A percentile compares a stretch with the other conserved stretches of the same genome.
phyloP scores from a whole-genome alignment of 1,140 invertebrate species.

The Polypedilum vanderplanki region DNA sequence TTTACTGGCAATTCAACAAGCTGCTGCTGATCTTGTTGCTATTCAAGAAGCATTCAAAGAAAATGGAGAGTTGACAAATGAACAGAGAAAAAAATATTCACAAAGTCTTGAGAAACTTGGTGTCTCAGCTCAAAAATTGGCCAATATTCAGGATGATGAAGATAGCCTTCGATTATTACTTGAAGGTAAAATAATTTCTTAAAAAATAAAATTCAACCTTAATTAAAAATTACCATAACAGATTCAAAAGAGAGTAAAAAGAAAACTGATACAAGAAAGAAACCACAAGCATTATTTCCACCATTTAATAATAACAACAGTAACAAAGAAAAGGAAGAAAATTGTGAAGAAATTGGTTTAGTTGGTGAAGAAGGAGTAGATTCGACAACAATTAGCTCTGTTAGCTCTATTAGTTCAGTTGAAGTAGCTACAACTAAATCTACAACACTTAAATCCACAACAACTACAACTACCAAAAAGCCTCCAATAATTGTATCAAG shows the following conservation, averaged over 20 bases:
- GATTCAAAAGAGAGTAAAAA: background rate
- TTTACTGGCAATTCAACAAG: constrained; percentile 45
- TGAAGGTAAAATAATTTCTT: background rate
- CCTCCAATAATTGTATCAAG: constrained; percentile 38
- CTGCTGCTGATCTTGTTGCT: constrained; percentile 45
- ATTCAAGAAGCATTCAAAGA: constrained; percentile 47
- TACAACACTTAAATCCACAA: background rate
- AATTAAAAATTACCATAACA: background rate
- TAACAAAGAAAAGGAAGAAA: constrained; percentile 34
- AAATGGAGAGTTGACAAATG: constrained; percentile 43
- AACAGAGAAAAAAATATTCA: constrained; percentile 45
- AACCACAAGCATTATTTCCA: constrained; percentile 29
- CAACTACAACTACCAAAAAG: background rate
- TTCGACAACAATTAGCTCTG: constrained; percentile 34
- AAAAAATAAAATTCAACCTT: background rate
- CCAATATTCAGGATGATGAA: constrained; percentile 42
- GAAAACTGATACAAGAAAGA: constrained; percentile 30
- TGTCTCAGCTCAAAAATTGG: constrained; percentile 45
- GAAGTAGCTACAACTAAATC: no score
- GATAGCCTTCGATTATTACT: constrained; percentile 40
- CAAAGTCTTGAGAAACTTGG: constrained; percentile 45
- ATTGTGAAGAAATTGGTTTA: constrained; percentile 36
- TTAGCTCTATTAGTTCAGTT: background rate
- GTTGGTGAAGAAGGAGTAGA: constrained; percentile 44
- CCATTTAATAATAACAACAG: background rate